Evolutionary conservation across 2,797 vertebrate genomes (phyloP), one percentile per base, ranked within the genome.

Genomic region (Ispidina lecontei): DNA sequence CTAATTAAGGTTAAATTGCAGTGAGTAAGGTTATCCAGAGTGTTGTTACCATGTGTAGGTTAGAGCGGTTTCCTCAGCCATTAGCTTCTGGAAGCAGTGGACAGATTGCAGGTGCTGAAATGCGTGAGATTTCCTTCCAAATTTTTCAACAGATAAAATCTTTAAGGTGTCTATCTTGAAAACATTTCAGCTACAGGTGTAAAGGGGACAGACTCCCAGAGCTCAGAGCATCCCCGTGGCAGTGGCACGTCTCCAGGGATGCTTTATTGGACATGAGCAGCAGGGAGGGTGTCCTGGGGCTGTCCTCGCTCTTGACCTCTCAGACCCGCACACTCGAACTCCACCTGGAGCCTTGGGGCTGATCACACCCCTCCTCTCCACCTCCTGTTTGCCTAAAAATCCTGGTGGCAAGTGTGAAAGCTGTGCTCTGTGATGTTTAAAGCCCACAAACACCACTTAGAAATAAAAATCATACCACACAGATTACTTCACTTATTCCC

Each of bases 71-170:
- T 68, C 80, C 80, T 89, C 70, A 82, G 62, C 74, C 56, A 47
- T 60, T 14, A 90, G 73, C 84, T 91, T 56, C 82, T 91, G 76
- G 74, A 94, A 91, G 75, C 82, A 7, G 71, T 62, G 92, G 88
- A 84, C 1, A 4, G 26, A 7, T 73, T 68, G 78, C 87, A 95
- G 89, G 91, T 76, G 31, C 39, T 81, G 70, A 44, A 62, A 79
- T 14, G 12, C 14, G 3, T 9, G 59, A 29, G 22, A 44, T 75
- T 92, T 11, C 71, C 73, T 87, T 93, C 52, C 28, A 13, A 0
- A 72, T 78, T 55, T 75, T 90, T 89, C 81, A 15, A 10, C 39
- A 93, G 77, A 71, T 91, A 83, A 59, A 74, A 43, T 35, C 46
- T 85, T 31, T 77, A 49, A 15, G 15, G 29, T 62, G 20, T 65